Evolutionary conservation across 2,797 vertebrate genomes (phyloP), one percentile per base, ranked within the genome.

Genomic region (Vireo griseus): DNA sequence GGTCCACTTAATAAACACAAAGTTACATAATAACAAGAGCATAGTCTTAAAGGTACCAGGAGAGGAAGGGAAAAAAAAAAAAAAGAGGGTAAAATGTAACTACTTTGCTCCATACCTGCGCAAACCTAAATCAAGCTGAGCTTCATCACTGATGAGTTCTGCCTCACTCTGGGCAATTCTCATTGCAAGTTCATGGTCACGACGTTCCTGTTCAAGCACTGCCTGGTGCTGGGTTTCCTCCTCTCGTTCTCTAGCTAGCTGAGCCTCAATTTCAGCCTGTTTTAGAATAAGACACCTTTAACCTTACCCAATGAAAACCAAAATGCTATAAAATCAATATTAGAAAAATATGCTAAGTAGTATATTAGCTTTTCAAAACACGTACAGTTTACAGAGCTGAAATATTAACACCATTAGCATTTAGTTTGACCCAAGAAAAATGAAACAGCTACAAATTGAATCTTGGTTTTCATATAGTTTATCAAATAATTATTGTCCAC

Each of bases 181-280:
- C 97, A 99, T 98, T 2, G 99, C 99, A 94, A 99, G 98, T 94
- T 99, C 99, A 6, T 98, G 93, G 97, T 99, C 99, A 62, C 99
- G 95, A 42, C 99, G 98, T 77, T 99, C 99, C 97, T 99, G 99
- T 71, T 99, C 99, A 93, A 99, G 97, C 17, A 99, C 95, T 0
- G 98, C 92, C 97, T 99, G 99, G 10, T 99, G 98, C n/a, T 98
- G 96, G 4, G 97, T 97, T 20, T 99, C 98, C 92, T 99, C 99
- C 96, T 99, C 99, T 6, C 98, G 97, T 83, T 99, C 99, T 7
- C 91, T 97, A 82, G 98, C 98, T 79, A 99, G 96, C 98, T 99
- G 99, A 61, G 92, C 90, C 96, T 99, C 99, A 98, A 99, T 98
- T 97, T 99, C 99, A 92, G 97, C 97, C 99, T 99, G 97, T 65